Evolutionary conservation across 2,888 invertebrate genomes (phyloP), one percentile per base, ranked within the genome.

Genomic region (Tenthredo distinguenda): DNA sequence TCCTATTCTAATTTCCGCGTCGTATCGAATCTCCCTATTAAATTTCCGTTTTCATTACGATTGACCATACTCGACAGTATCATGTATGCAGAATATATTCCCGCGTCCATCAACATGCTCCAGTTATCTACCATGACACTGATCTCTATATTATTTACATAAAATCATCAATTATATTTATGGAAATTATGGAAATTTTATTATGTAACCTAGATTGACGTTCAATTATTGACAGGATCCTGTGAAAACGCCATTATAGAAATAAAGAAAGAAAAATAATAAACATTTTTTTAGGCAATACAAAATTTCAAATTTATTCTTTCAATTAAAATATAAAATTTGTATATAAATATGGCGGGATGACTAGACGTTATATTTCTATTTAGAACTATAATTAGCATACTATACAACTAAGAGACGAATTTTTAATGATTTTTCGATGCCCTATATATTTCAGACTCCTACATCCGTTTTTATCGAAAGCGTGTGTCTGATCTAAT

Each of bases 1-100:
- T 83, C 65, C 65, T n/a, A 68, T 83, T 68, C 15, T 15, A 18
- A 83, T 83, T 40, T 68, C 68, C 43, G 65, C 47, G n/a, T 83
- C 47, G 5, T n/a, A 65, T 82, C 82, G 26, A n/a, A 40, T n/a
- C 9, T 40, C 10, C 4, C n/a, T 34, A 26, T 58, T 55, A n/a
- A 50, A 50, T 21, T 55, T 50, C 50, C 34, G 77, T 50, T 55
- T n/a, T 50, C 26, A 77, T 34, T 43, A 76, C 76, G 12, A 62
- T 21, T 26, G 9, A n/a, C 62, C 1, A 62, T 21, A 62, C 21
- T 50, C 50, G 6, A 55, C 18, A 6, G n/a, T 55, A 55, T 55
- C 55, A 55, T 50, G 1, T 12, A 9, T 26, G 7, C 26, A 1
- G 21, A 26, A 62, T 62, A 62, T 62, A 62, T n/a, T 55, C 1